Evolutionary conservation across 2,113 vertebrate species (phyloP).

Genomic region (Eudyptes chrysolophus): DNA sequence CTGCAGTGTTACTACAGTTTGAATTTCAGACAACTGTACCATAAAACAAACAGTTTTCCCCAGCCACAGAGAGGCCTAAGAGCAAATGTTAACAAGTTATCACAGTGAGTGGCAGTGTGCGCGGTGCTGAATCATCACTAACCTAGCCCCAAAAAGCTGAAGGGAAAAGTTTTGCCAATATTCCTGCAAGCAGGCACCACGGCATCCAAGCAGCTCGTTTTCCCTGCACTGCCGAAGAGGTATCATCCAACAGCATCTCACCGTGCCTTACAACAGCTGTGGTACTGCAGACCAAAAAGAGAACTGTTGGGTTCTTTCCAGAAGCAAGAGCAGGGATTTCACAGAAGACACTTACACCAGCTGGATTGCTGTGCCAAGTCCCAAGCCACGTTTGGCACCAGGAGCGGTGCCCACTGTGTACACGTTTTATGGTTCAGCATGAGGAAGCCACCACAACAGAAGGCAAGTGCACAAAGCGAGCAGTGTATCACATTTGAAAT

Average conservation of each 20-base stretch:
- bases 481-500: not conserved
- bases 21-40: not conserved
- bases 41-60: not conserved
- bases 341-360: not conserved
- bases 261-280: not conserved
- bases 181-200: not conserved
- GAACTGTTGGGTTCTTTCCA: accelerated
- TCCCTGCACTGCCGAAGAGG: not conserved
- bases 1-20: not conserved
- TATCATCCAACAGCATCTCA: not conserved
- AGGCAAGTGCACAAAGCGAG: not conserved
- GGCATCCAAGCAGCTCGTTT: not conserved
- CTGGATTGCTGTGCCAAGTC: not conserved
- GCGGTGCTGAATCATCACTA: not conserved
- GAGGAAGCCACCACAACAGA: not conserved
- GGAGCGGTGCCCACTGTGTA: accelerated
- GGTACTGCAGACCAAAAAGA: not conserved
- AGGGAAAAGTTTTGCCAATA: not conserved
- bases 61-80: not conserved
- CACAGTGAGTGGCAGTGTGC: accelerated
- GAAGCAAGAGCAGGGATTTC: not conserved
- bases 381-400: accelerated
- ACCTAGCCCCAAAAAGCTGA: not conserved
- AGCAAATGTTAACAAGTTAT: not conserved
- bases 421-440: not conserved